A percentile compares a stretch with the other conserved stretches of the same genome.
phyloP scores from a whole-genome alignment of 2,888 invertebrate genomes.

The Liodrosophila aerea region DNA sequence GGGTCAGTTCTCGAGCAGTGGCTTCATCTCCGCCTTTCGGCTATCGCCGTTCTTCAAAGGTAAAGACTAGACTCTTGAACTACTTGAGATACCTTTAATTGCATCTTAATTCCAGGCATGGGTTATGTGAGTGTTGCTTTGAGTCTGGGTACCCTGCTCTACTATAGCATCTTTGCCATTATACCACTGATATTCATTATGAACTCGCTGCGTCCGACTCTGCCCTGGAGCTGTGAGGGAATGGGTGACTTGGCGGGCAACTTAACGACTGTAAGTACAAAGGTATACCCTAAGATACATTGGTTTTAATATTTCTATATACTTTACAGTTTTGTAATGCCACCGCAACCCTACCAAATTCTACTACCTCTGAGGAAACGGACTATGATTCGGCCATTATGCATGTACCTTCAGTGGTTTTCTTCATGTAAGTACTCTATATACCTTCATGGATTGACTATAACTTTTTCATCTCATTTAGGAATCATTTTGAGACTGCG shows the following conservation, averaged over 20 bases:
- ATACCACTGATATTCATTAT: constrained; percentile 91
- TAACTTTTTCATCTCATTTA: neutral
- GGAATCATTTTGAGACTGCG: constrained; percentile 22
- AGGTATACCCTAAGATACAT: neutral
- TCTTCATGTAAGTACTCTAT: constrained; percentile 54
- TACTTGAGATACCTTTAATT: neutral
- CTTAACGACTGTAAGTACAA: constrained; percentile 38
- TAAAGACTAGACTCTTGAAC: constrained; percentile 73
- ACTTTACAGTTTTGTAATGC: constrained; percentile 43
- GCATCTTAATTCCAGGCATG: constrained; percentile 85
- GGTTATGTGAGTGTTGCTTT: constrained; percentile 91
- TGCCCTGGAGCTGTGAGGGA: constrained; percentile 92
- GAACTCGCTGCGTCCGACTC: constrained; percentile 86
- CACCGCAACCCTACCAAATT: neutral
- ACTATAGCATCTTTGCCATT: constrained; percentile 91
- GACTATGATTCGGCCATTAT: neutral
- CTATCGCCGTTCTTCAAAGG: constrained; percentile 94
- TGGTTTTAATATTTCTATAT: neutral
- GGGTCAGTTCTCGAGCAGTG: constrained; percentile 92
- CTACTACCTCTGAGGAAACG: neutral
- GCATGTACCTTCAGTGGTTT: constrained; percentile 70
- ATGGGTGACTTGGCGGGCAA: constrained; percentile 1
- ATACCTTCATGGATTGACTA: too few relatives aligned
- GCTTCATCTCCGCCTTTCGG: constrained; percentile 91
- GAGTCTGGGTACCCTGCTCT: constrained; percentile 89